Conservation (phyloP, 2,888 invertebrate genomes). For the Megamerina dolium region DNA sequence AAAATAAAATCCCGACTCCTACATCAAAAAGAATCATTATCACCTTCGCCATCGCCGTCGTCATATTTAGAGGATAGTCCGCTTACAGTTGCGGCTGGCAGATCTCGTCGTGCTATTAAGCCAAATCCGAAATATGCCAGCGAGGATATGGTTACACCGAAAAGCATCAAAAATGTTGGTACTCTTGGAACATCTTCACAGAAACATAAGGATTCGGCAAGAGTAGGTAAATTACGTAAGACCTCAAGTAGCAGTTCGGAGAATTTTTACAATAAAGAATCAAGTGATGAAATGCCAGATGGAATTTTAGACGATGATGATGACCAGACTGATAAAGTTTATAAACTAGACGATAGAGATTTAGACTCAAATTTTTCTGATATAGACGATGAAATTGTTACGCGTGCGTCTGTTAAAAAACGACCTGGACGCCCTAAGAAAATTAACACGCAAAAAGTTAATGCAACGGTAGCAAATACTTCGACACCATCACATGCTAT, state of each 20-base stretch:
- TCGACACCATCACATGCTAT: conserved; percentile 25
- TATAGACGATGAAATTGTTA: conserved; percentile 9
- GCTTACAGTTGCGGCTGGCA: conserved; percentile 43
- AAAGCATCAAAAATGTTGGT: conserved; percentile 29
- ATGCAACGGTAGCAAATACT: background rate
- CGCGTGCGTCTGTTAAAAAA: conserved; percentile 4
- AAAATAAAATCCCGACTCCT: conserved; percentile 23
- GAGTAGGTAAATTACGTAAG: conserved; percentile 14
- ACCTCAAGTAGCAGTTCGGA: conserved; percentile 25
- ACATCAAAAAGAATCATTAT: conserved; percentile 1
- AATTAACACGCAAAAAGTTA: background rate
- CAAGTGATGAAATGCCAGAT: conserved; percentile 25
- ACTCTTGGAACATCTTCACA: conserved; percentile 16
- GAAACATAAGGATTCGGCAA: conserved; percentile 13
- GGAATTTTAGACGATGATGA: conserved; percentile 30
- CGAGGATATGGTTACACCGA: conserved; percentile 44
- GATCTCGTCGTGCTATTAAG: conserved; percentile 47
- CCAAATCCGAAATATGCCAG: conserved; percentile 49
- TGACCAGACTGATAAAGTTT: conserved; percentile 25
- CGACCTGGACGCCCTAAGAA: conserved; percentile 12
- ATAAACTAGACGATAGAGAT: conserved; percentile 29
- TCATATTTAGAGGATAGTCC: conserved; percentile 19
- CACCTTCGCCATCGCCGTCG: conserved; percentile 23
- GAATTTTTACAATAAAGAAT: conserved; percentile 29
- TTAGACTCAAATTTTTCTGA: conserved; percentile 27